Percentiles rank a stretch among this genome's conserved stretches.
These are phyloP conservation scores for Coenobita brevimanus DNA, from an alignment of 1,140 invertebrate species.

Conservation along the genomic window DNA sequence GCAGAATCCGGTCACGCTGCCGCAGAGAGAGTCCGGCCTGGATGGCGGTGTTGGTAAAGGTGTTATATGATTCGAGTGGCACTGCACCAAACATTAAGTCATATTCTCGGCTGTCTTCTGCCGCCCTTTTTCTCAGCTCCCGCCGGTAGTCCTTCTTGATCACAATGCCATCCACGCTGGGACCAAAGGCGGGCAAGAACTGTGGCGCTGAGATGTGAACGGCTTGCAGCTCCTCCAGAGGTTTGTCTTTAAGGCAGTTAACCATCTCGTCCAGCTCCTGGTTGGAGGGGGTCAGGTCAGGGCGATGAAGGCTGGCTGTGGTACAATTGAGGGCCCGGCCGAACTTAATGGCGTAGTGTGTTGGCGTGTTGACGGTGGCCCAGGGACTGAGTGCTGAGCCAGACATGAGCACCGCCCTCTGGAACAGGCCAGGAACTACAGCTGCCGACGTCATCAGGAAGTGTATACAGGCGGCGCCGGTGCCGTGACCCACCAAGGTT, in stretches of 20 bases:
- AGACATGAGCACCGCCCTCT: slow-evolving; percentile 81
- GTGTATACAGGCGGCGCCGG: slow-evolving; percentile 95
- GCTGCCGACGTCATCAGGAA: slow-evolving; percentile 93
- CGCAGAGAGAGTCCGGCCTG: slow-evolving; percentile 95
- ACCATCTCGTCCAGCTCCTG: slow-evolving; percentile 68
- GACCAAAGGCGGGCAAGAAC: slow-evolving; percentile 84
- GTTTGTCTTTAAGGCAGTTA: slow-evolving; percentile 68
- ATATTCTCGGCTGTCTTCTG: slow-evolving; percentile 71
- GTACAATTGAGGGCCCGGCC: slow-evolving; percentile 75
- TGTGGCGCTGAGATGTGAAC: slow-evolving; percentile 59
- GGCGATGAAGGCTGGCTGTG: not conserved
- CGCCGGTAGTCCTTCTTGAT: slow-evolving; percentile 78
- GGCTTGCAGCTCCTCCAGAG: slow-evolving; percentile 62
- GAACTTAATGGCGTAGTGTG: slow-evolving; percentile 84
- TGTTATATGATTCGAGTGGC: slow-evolving; percentile 76
- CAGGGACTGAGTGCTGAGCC: slow-evolving; percentile 80
- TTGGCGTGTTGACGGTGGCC: slow-evolving; percentile 81
- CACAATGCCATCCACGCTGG: slow-evolving; percentile 87
- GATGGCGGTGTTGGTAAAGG: slow-evolving; percentile 75
- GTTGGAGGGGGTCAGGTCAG: slow-evolving; percentile 41
- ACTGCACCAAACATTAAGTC: slow-evolving; percentile 79
- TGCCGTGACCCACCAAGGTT: slow-evolving; percentile 95
- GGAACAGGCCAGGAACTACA: slow-evolving; percentile 86
- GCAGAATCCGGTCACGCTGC: slow-evolving; percentile 90
- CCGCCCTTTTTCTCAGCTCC: slow-evolving; percentile 56